Evolutionary conservation across 2,888 invertebrate species (phyloP).

Genomic region (Steinernema hermaphroditum): DNA sequence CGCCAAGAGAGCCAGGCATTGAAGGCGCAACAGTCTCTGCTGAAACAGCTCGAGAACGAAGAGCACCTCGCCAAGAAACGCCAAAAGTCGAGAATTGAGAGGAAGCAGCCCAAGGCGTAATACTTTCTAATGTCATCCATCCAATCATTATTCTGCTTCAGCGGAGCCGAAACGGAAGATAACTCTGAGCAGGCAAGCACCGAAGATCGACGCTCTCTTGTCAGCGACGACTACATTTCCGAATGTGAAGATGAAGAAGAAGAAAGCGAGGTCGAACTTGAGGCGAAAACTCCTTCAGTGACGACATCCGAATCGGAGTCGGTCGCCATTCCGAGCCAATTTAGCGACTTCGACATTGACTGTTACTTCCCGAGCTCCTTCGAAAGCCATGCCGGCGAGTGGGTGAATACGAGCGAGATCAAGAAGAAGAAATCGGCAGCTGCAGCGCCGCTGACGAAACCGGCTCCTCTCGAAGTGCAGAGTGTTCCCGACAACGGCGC

Average conservation of each 20-base stretch:
- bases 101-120: constrained; percentile 36
- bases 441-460: constrained; percentile 35
- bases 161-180: background rate
- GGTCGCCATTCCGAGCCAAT: too few relatives aligned
- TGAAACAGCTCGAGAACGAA: constrained; percentile 93
- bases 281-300: too few relatives aligned
- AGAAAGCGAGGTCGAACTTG: constrained; percentile 32
- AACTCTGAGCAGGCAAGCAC: constrained; percentile 2
- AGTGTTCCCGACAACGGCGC: constrained; percentile 2
- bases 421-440: constrained; percentile 31
- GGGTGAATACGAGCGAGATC: constrained; percentile 1
- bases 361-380: background rate
- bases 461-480: constrained; percentile 23
- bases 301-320: too few relatives aligned
- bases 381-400: background rate
- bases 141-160: constrained; percentile 15
- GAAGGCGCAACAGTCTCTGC: constrained; percentile 88
- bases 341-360: too few relatives aligned
- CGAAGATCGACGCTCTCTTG: constrained; percentile 8
- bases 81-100: constrained; percentile 7
- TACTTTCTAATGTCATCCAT: constrained; percentile 31
- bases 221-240: constrained; percentile 1
- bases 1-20: constrained; percentile 97
- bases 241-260: constrained; percentile 9
- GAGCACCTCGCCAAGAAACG: constrained; percentile 43